phyloP scores from a whole-genome alignment of 2,113 vertebrate genomes.

The Centropristis striata region DNA sequence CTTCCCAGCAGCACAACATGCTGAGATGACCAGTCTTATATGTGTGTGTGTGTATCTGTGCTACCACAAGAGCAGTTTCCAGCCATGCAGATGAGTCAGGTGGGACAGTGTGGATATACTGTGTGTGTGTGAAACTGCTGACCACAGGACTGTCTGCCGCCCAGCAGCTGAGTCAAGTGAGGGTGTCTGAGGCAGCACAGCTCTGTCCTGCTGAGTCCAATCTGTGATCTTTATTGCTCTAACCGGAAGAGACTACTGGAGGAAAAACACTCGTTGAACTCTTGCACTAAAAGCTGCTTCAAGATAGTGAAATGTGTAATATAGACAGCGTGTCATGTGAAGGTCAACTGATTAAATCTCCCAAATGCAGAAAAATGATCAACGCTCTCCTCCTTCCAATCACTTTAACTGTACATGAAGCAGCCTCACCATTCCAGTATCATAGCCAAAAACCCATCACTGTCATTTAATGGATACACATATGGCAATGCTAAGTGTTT shows the following conservation, averaged over 20 bases:
- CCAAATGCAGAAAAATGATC: slow-evolving; percentile 21
- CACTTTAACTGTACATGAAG: slow-evolving; percentile 12
- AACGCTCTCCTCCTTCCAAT: slow-evolving; percentile 13
- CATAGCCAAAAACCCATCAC: not conserved
- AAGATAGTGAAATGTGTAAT: slow-evolving; percentile 8
- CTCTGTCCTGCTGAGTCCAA: slow-evolving; percentile 31
- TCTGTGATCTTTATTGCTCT: slow-evolving; percentile 13
- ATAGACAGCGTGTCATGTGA: slow-evolving; percentile 1
- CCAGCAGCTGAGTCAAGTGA: slow-evolving; percentile 61
- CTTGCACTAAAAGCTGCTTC: not conserved
- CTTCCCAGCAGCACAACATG: slow-evolving; percentile 58
- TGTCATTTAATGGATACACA: slow-evolving; percentile 33
- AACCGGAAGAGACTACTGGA: not conserved
- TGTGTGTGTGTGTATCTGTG: not conserved
- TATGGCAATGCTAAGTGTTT: slow-evolving; percentile 57
- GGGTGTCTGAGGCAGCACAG: slow-evolving; percentile 16
- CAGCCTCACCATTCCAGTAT: slow-evolving; percentile 6
- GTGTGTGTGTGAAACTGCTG: slow-evolving; percentile 48
- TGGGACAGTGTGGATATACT: slow-evolving; percentile 9
- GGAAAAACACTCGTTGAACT: not conserved
- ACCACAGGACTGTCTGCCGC: slow-evolving; percentile 63
- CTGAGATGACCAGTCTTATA: slow-evolving; percentile 40
- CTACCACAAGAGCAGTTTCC: slow-evolving; percentile 17
- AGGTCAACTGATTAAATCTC: slow-evolving; percentile 18
- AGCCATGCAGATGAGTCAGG: slow-evolving; percentile 55